Evolutionary conservation across 2,888 invertebrate species (phyloP).

Genomic region (Priocnemis perturbator): DNA sequence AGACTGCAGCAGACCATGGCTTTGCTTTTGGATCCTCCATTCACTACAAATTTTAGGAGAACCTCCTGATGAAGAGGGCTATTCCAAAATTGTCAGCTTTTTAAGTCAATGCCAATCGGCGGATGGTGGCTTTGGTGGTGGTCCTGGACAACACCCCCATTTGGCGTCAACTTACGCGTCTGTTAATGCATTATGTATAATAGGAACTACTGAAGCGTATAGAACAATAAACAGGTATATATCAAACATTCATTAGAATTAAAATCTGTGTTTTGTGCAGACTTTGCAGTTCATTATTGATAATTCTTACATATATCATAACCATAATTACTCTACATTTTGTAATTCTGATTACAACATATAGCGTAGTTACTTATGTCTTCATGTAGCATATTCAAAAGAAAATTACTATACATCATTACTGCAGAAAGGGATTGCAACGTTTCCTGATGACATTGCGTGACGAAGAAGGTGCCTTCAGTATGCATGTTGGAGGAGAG

Average conservation of each 20-base stretch:
- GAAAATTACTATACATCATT: background rate
- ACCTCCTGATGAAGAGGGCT: constrained; percentile 78
- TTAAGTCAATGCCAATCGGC: constrained; percentile 84
- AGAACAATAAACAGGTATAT: constrained; percentile 90
- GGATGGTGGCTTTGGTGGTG: constrained; percentile 94
- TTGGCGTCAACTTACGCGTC: constrained; percentile 99
- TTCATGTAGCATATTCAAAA: no score
- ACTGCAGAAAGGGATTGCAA: constrained; percentile 80
- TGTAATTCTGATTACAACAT: no score
- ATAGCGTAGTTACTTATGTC: no score
- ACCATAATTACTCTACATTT: no score
- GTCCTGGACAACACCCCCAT: constrained; percentile 94
- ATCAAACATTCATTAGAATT: constrained; percentile 5
- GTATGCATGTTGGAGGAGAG: constrained; percentile 94
- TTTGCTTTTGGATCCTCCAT: constrained; percentile 98
- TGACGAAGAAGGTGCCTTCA: constrained; percentile 92
- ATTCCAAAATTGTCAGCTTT: constrained; percentile 79
- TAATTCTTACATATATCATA: background rate
- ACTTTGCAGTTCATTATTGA: no score
- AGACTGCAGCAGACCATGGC: constrained; percentile 97
- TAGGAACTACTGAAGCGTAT: constrained; percentile 92
- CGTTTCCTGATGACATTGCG: constrained; percentile 88
- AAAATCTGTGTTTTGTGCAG: no score
- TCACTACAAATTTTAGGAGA: constrained; percentile 87
- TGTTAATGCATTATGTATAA: constrained; percentile 92